Evolutionary conservation across 2,888 invertebrate species (phyloP).

Genomic region (Pseudococcus viburni): DNA sequence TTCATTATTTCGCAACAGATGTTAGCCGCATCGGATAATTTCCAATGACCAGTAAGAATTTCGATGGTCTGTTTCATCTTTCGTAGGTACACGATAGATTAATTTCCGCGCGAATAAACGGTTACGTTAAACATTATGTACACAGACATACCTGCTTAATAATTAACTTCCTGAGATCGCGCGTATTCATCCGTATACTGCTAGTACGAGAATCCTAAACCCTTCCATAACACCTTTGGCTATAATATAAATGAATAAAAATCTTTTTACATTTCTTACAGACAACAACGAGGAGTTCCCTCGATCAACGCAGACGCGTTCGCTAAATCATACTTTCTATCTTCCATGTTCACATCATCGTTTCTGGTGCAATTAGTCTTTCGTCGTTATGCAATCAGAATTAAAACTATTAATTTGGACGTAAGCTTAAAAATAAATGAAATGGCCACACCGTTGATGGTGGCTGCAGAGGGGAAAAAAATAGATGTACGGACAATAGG

Average conservation of each 20-base stretch:
- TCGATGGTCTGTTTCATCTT: background rate
- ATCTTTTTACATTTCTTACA: conserved; percentile 11
- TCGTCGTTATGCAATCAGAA: background rate
- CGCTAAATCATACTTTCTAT: conserved; percentile 43
- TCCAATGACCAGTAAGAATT: background rate
- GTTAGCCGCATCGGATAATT: background rate
- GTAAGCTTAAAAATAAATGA: background rate
- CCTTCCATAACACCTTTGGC: background rate
- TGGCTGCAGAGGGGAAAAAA: too few relatives aligned
- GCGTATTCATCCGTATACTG: background rate
- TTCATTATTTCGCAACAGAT: background rate
- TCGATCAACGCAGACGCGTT: conserved; percentile 10
- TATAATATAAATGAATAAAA: background rate
- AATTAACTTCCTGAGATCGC: conserved; percentile 4
- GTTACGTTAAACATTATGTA: conserved; percentile 18
- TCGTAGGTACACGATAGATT: background rate
- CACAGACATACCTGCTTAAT: background rate
- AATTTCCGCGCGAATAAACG: conserved; percentile 21
- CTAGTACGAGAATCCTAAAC: background rate
- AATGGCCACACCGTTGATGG: too few relatives aligned
- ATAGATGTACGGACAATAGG: too few relatives aligned
- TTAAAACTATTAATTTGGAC: conserved; percentile 15
- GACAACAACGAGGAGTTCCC: background rate
- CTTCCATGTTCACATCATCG: conserved; percentile 33
- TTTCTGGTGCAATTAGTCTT: conserved; percentile 29